Evolutionary conservation across 2,888 invertebrate genomes (phyloP).

Genomic region (Zootermopsis nevadensis): DNA sequence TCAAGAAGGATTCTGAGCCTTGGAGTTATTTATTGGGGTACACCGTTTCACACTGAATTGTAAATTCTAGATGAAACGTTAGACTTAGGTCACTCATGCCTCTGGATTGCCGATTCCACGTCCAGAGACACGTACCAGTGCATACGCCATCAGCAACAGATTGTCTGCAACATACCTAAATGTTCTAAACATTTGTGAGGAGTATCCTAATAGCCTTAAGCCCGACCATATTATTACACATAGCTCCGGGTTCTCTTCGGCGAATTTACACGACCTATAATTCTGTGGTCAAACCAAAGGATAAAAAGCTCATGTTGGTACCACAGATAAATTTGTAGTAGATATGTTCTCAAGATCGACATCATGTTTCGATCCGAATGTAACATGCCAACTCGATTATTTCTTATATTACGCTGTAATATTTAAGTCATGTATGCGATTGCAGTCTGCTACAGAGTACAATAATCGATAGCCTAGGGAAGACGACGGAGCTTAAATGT

Average conservation of each 20-base stretch:
- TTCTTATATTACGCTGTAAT: neutral
- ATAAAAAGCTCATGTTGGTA: neutral
- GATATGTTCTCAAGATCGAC: neutral
- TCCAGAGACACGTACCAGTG: slow-evolving; percentile 31
- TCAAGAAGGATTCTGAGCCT: too few relatives aligned
- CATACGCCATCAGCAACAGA: neutral
- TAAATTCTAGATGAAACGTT: too few relatives aligned
- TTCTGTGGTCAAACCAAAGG: neutral
- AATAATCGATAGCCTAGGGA: neutral
- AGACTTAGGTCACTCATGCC: too few relatives aligned
- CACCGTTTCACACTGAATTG: too few relatives aligned
- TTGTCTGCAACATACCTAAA: slow-evolving; percentile 27
- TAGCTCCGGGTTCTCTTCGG: slow-evolving; percentile 7
- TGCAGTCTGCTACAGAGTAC: neutral
- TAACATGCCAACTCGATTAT: neutral
- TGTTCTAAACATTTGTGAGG: slow-evolving; percentile 34
- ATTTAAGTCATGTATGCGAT: neutral
- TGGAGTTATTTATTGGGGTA: too few relatives aligned
- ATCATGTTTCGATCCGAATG: neutral
- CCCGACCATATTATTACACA: slow-evolving; percentile 8
- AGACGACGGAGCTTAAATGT: neutral
- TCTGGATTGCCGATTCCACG: neutral
- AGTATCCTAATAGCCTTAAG: slow-evolving; percentile 29
- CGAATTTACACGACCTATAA: slow-evolving; percentile 21
- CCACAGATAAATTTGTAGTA: slow-evolving; percentile 6